phyloP scores from a whole-genome alignment of 2,113 vertebrate species.

The Cryptotis parvus region DNA sequence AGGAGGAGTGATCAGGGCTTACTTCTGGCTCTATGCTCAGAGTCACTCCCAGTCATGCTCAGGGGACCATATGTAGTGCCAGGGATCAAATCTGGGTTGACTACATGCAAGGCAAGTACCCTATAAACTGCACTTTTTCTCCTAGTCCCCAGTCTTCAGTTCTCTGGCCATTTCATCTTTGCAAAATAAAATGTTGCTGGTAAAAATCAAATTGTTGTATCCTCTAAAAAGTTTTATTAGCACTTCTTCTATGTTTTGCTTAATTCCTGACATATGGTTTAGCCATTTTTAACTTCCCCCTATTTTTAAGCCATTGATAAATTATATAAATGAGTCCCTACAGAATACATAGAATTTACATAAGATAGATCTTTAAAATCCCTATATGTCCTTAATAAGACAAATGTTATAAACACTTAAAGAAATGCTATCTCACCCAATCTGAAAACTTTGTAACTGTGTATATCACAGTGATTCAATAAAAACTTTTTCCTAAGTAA shows the following conservation, averaged over 20 bases:
- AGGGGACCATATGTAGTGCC: too few relatives aligned
- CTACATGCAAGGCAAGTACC: too few relatives aligned
- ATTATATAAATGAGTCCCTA: neutral
- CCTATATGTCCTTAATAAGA: conserved; percentile 22
- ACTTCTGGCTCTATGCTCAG: too few relatives aligned
- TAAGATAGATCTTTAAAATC: conserved; percentile 35
- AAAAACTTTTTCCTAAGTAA: neutral
- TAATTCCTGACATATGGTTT: conserved; percentile 5
- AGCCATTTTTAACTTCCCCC: conserved; percentile 33
- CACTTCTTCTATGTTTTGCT: neutral
- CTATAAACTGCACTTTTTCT: neutral
- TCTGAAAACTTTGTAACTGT: too few relatives aligned
- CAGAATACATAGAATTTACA: neutral
- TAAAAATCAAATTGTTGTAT: conserved; percentile 4
- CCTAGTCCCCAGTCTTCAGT: neutral
- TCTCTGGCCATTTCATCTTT: neutral
- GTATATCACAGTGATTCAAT: too few relatives aligned
- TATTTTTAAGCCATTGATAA: neutral
- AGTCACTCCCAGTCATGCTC: too few relatives aligned
- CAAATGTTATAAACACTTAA: neutral
- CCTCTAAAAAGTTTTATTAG: conserved; percentile 16
- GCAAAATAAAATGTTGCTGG: conserved; percentile 23
- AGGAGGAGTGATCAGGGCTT: too few relatives aligned
- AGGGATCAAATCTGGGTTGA: too few relatives aligned
- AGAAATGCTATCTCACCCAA: too few relatives aligned